phyloP scores from a whole-genome alignment of 2,113 vertebrate species.

The Anguilla rostrata region DNA sequence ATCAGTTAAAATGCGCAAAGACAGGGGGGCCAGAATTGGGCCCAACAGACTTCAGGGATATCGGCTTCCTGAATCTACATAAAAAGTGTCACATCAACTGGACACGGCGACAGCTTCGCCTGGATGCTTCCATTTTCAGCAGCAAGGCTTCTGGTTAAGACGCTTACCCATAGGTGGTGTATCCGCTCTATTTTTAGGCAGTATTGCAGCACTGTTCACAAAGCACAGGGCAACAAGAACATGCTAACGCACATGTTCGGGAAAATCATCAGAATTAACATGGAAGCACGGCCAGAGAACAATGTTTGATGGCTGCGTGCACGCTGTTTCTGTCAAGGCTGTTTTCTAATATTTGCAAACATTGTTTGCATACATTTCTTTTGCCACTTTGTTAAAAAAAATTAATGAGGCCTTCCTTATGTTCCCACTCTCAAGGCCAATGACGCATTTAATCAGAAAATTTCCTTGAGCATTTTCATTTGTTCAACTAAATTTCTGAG shows the following conservation, averaged over 20 bases:
- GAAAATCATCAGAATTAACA: not conserved
- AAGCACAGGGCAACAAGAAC: not conserved
- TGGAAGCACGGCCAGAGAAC: not conserved
- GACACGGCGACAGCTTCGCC: not conserved
- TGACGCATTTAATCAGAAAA: not conserved
- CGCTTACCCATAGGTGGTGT: conserved; percentile 13
- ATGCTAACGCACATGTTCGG: conserved; percentile 2
- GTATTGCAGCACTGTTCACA: not conserved
- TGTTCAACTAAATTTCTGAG: not conserved
- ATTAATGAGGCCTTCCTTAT: not conserved
- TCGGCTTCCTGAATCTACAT: not conserved
- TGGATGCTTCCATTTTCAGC: conserved; percentile 9
- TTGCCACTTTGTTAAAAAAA: not conserved
- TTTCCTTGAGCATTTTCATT: not conserved
- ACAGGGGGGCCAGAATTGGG: not conserved
- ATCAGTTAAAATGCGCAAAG: not conserved
- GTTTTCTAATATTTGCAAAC: not conserved
- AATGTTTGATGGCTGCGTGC: not conserved
- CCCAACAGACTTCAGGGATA: not conserved
- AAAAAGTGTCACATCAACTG: not conserved
- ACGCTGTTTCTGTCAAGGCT: not conserved
- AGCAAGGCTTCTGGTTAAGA: conserved; percentile 8
- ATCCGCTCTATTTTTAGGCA: conserved; percentile 16
- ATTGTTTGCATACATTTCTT: not conserved
- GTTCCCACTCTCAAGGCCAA: not conserved